Conservation (phyloP, 2,113 vertebrate genomes). For the Perccottus glenii region DNA sequence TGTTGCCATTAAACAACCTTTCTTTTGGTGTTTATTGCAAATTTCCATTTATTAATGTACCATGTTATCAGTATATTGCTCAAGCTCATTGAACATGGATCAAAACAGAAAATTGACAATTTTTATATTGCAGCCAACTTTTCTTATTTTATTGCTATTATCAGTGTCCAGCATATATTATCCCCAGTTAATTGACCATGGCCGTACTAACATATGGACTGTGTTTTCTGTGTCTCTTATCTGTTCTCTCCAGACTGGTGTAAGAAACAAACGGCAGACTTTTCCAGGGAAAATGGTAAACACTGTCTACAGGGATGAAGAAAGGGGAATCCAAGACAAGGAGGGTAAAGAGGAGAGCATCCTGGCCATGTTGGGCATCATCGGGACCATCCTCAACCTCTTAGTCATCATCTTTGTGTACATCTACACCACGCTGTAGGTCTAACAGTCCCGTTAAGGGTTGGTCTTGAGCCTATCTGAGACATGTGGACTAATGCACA, state of each 20-base stretch:
- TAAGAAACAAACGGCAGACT: conserved; percentile 86
- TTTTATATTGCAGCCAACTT: neutral
- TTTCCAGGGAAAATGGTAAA: conserved; percentile 96
- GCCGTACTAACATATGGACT: conserved; percentile 21
- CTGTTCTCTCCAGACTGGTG: conserved; percentile 81
- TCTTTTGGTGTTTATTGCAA: neutral
- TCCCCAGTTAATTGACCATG: conserved; percentile 10
- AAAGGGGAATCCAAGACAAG: conserved; percentile 92
- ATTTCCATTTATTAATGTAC: conserved; percentile 1
- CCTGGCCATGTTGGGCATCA: conserved; percentile 95
- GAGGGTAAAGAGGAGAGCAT: conserved; percentile 96
- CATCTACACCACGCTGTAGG: conserved; percentile 94
- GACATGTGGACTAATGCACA: conserved; percentile 17
- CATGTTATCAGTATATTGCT: conserved; percentile 1
- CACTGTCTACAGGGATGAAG: conserved; percentile 90
- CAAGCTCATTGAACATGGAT: conserved; percentile 2
- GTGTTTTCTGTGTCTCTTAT: conserved; percentile 47
- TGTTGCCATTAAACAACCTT: neutral
- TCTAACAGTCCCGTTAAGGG: neutral
- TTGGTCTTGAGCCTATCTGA: conserved; percentile 1
- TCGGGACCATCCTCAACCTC: conserved; percentile 96
- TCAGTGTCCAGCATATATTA: conserved; percentile 19
- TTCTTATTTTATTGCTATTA: conserved; percentile 24
- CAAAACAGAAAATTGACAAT: neutral
- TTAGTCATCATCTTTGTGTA: conserved; percentile 98